Percentiles rank a stretch among this genome's conserved stretches.
These are phyloP conservation scores for Asarcornis scutulata DNA, from an alignment of 2,113 vertebrate genomes.

Conservation along the genomic window DNA sequence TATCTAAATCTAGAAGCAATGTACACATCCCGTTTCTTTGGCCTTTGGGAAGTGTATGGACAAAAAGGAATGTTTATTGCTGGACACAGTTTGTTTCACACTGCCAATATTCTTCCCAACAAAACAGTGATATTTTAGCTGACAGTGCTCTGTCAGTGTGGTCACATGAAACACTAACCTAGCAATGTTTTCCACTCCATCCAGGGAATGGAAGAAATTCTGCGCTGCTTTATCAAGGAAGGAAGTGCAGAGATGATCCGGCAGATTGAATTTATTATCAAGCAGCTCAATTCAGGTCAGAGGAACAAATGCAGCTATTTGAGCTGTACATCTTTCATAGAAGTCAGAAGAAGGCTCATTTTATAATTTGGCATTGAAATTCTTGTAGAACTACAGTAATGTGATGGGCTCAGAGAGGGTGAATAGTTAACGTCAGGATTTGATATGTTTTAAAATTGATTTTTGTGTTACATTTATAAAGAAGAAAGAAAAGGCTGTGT, in stretches of 20 bases:
- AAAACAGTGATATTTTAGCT: not conserved
- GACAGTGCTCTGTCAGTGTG: not conserved
- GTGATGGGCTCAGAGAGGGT: not conserved
- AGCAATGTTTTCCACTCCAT: constrained; percentile 1
- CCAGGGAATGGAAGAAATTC: constrained; percentile 94
- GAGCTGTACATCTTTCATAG: not conserved
- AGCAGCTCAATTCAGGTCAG: constrained; percentile 92
- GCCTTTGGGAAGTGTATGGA: not conserved
- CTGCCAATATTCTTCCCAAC: not conserved
- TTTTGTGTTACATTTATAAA: not conserved
- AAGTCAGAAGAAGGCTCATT: not conserved
- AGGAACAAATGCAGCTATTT: constrained; percentile 1
- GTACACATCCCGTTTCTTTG: not conserved
- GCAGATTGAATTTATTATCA: constrained; percentile 94
- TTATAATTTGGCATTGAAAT: not conserved
- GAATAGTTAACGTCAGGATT: not conserved
- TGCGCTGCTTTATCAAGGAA: constrained; percentile 90
- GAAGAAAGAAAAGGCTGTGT: not conserved
- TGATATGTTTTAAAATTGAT: not conserved
- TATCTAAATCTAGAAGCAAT: not conserved
- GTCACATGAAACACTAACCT: constrained; percentile 3
- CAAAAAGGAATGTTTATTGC: not conserved
- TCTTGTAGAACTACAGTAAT: not conserved
- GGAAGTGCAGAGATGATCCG: constrained; percentile 87
- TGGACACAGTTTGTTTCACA: not conserved